Percentiles rank a stretch among this genome's conserved stretches.
phyloP scores from a whole-genome alignment of 2,113 vertebrate genomes.

The Antigone vipio region DNA sequence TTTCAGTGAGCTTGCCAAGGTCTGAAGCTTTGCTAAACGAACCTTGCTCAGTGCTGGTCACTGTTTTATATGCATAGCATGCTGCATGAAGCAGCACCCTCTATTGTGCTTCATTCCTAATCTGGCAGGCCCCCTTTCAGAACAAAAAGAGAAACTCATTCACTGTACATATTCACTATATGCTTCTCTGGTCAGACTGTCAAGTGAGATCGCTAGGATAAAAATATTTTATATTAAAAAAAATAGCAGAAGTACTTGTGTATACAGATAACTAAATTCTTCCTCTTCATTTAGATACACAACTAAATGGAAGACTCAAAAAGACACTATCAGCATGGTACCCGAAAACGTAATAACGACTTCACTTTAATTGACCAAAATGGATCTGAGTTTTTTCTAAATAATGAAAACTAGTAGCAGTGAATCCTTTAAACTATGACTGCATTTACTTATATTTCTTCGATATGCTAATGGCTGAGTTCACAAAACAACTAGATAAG shows the following conservation, averaged over 20 bases:
- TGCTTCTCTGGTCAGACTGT: background rate
- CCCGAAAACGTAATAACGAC: background rate
- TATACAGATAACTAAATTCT: background rate
- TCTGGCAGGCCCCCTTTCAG: background rate
- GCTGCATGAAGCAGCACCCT: background rate
- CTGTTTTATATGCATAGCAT: slow-evolving; percentile 32
- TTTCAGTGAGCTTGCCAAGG: slow-evolving; percentile 3
- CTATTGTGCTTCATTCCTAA: background rate
- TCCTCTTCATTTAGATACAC: background rate
- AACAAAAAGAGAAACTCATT: background rate
- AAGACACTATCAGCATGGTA: background rate
- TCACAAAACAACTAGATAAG: background rate
- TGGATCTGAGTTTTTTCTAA: background rate
- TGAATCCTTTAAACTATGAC: background rate
- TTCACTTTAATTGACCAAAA: background rate
- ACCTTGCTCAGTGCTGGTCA: background rate
- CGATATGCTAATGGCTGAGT: background rate
- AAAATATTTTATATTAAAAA: background rate
- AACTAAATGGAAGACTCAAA: background rate
- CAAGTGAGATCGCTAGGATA: background rate
- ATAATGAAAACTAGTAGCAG: background rate
- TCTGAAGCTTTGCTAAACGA: background rate
- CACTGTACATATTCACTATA: background rate
- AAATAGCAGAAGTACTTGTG: background rate
- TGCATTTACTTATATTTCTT: background rate